phyloP scores from a whole-genome alignment of 2,888 invertebrate genomes.

The Psococerastis gibbosa region DNA sequence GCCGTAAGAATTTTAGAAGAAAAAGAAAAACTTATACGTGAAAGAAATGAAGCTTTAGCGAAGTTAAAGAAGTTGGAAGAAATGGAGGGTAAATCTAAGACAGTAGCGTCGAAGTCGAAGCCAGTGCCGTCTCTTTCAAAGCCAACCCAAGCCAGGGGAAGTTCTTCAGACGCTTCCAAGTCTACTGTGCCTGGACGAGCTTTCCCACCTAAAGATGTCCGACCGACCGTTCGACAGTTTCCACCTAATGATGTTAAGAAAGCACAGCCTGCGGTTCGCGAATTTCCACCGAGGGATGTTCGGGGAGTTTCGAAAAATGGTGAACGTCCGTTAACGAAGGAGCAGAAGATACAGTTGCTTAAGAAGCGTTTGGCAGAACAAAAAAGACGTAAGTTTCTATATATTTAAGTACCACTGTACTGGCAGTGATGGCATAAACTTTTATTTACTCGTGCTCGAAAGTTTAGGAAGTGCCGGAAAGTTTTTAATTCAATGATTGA shows the following conservation, averaged over 20 bases:
- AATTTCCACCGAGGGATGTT: conserved; percentile 16
- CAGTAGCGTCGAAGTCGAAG: neutral
- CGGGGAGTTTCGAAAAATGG: neutral
- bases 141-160: neutral
- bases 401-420: no score
- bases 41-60: conserved; percentile 12
- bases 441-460: no score
- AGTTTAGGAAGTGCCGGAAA: conserved; percentile 18
- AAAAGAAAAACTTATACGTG: neutral
- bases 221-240: neutral
- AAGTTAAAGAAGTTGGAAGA: conserved; percentile 9
- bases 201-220: conserved; percentile 11
- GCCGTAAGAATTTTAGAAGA: conserved; percentile 16
- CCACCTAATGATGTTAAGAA: neutral
- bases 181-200: conserved; percentile 3
- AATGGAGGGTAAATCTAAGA: conserved; percentile 15
- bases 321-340: neutral
- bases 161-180: neutral
- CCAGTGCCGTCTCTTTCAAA: neutral
- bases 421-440: no score
- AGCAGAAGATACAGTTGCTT: no score
- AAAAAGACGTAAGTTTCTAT: conserved; percentile 9
- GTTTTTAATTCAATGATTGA: no score
- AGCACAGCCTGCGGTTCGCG: conserved; percentile 11
- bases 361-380: conserved; percentile 13